Evolutionary conservation across 2,113 vertebrate genomes (phyloP), one percentile per base, ranked within the genome.

Genomic region (Urocynchramus pylzowi): DNA sequence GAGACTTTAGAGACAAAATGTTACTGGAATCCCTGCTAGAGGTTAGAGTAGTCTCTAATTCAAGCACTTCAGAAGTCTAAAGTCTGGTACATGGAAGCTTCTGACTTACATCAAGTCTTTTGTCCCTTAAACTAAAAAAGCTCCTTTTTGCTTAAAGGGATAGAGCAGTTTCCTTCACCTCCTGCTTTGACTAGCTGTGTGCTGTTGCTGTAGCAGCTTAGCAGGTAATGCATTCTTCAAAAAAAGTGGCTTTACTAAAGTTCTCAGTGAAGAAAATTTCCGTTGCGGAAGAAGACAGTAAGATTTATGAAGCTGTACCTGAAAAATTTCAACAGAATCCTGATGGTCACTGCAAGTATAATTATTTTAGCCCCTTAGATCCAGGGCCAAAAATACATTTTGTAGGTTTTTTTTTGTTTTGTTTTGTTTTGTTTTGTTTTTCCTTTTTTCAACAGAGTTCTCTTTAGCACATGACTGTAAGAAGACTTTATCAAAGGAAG

Each of bases 381-480:
- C 61, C 31, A 63, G 57, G 81, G 27, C 21, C 24, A 85, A 73
- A 88, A 95, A 41, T 63, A 39, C 9, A 16, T 78, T 63, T 95
- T 37, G 75, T 61, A 23, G 41, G 7, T 1, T 19, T 19, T 39
- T 60, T 37, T 37, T 22, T 44, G 13, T 19, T 49, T 3, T 33
- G 5, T 16, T 31, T 37, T 60, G 16, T 8, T 33, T 33, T 42
- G 4, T 16, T 76, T 77, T 52, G 9, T 9, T 79, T 41, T 42
- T 23, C 2, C 1, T 44, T 50, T 93, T 77, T 45, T 78, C 45
- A 69, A 44, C 65, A 26, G 68, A 81, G 15, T 84, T 97, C 67
- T 94, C 45, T 93, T 90, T 93, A 88, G 63, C 71, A 87, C 47
- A 69, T 96, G 87, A 65, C 67, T 98, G 92, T 82, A 95, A 89